Percentiles rank a stretch among this genome's conserved stretches.
Evolutionary conservation across 2,797 vertebrate genomes (phyloP).

Genomic region (Liparis tanakae): DNA sequence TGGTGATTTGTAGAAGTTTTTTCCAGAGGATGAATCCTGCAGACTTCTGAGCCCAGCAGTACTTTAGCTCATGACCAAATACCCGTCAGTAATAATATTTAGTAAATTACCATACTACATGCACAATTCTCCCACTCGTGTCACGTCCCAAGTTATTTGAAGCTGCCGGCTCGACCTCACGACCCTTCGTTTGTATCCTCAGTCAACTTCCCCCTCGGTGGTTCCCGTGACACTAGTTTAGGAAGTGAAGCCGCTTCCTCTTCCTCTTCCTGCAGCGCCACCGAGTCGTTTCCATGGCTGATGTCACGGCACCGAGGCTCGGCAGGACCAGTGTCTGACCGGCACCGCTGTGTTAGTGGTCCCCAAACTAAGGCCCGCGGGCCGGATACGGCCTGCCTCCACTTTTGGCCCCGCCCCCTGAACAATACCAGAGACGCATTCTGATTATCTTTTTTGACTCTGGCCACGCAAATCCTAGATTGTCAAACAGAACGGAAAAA

Average conservation of each 20-base stretch:
- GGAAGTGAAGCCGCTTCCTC: conserved; percentile 12
- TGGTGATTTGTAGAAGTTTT: not conserved
- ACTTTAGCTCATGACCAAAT: not conserved
- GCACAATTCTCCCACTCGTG: not conserved
- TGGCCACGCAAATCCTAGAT: too few species aligned
- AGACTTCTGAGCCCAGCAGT: not conserved
- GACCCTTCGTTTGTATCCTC: not conserved
- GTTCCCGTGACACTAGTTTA: conserved; percentile 25
- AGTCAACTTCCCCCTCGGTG: not conserved
- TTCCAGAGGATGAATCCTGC: not conserved
- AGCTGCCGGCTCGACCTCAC: not conserved
- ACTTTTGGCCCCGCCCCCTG: too few species aligned
- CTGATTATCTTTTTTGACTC: too few species aligned
- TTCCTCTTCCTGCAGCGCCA: conserved; percentile 21
- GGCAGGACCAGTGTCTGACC: conserved; percentile 59
- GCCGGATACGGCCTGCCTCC: too few species aligned
- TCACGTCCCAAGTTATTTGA: not conserved
- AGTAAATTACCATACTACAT: too few species aligned
- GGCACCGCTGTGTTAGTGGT: conserved; percentile 49
- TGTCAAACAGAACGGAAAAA: too few species aligned
- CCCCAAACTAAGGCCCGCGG: not conserved
- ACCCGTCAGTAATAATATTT: not conserved
- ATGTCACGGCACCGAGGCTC: conserved; percentile 60
- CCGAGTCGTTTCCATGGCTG: conserved; percentile 56
- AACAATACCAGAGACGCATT: too few species aligned